phyloP scores from a whole-genome alignment of 1,140 invertebrate species.

The Amphibalanus amphitrite region DNA sequence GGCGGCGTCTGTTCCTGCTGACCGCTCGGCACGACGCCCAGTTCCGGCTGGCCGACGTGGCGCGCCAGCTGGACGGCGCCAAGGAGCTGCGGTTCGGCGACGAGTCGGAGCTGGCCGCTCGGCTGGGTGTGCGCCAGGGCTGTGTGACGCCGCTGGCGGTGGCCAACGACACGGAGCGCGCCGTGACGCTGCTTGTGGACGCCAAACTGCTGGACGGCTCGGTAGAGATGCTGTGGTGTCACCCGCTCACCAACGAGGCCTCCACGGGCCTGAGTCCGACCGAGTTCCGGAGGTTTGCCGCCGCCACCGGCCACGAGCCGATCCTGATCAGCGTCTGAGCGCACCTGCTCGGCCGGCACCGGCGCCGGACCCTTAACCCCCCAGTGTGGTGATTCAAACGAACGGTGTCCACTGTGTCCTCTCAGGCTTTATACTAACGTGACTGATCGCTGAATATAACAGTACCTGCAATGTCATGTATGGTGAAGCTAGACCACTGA shows the following conservation, averaged over 20 bases:
- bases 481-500: too few relatives aligned
- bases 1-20: constrained; percentile 26
- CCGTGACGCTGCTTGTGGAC: constrained; percentile 26
- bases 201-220: constrained; percentile 18
- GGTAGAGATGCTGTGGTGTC: constrained; percentile 23
- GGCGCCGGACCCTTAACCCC: too few relatives aligned
- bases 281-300: constrained; percentile 24
- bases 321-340: too few relatives aligned
- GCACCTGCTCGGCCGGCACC: too few relatives aligned
- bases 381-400: too few relatives aligned
- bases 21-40: constrained; percentile 25
- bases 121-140: constrained; percentile 26
- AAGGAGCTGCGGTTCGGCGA: constrained; percentile 26
- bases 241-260: constrained; percentile 27
- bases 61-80: constrained; percentile 24
- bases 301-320: constrained; percentile 20
- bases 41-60: constrained; percentile 23
- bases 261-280: constrained; percentile 20
- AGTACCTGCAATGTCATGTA: too few relatives aligned
- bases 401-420: too few relatives aligned
- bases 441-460: too few relatives aligned
- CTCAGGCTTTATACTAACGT: too few relatives aligned
- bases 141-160: constrained; percentile 27
- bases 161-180: constrained; percentile 24
- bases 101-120: constrained; percentile 22